Base-by-base conservation (phyloP, 35 echinoderm and acorn worm species). In the Eucidaris tribuloides region DNA sequence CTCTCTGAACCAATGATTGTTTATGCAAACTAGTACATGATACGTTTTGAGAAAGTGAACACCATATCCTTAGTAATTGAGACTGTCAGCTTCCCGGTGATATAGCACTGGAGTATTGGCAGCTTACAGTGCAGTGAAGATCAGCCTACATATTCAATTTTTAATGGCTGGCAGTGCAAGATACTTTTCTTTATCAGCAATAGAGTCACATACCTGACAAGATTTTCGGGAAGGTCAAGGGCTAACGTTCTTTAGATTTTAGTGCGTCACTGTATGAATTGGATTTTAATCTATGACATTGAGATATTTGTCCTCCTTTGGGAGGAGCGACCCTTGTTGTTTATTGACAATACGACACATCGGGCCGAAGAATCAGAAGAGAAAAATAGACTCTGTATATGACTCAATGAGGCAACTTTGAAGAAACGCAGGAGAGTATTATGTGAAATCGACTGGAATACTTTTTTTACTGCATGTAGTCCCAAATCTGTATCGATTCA, bases 231-330 rank as follows among this genome's bases (percentile, higher is more conserved):
- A 48, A 34, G 46, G 24, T 24, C 23, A 79, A 17, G 48, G 39
- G 41, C 76, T 35, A 79, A 79, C 37, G 46, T 79, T 79, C 46
- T 79, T 48, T 37, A 79, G n/a, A n/a, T n/a, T n/a, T n/a, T 25
- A 37, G 43, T 45, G 76, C 48, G 11, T 79, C 40, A 48, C 42
- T 54, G 46, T n/a, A 2, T 79, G 42, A 79, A 20, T 24, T 46
- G 76, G 76, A 79, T n/a, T 0, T 20, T 79, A 24, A 54, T 79
- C 24, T 14, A 79, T 48, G 46, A 79, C 24, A 49, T 79, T 54
- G 5, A 79, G 48, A 13, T 46, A 2, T 30, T 79, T 43, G 3
- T 48, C 76, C 76, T n/a, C n/a, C 4, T 48, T 79, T n/a, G 76
- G 76, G 41, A 79, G 48, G 46, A 79, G 76, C 22, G 42, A 79